Base-by-base conservation (phyloP, 2,113 vertebrate genomes). In the Callocephalon fimbriatum region DNA sequence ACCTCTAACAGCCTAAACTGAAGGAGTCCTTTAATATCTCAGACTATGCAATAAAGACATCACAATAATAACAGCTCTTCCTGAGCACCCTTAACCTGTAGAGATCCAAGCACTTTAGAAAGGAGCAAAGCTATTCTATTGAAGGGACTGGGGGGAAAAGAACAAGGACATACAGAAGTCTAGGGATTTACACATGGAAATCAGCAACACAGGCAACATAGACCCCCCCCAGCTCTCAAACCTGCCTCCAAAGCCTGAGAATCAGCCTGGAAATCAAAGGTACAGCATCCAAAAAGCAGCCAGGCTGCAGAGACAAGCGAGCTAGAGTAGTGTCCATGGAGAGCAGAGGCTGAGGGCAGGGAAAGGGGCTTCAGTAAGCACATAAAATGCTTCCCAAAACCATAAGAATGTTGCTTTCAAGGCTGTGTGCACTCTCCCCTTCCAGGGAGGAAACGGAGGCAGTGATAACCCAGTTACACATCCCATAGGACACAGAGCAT, bases 61-160 rank as follows among this genome's bases (percentile, higher is more conserved):
- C 85, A 91, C 93, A 96, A 96, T 93, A 93, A 92, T 91, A 96
- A 96, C 47, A 94, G 67, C 71, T 94, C 90, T 79, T 73, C 71
- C 59, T 80, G 92, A 94, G 95, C 94, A 94, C 88, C 92, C 92
- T 95, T 96, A 92, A 96, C 94, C 97, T 95, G 65, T 67, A 71
- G 72, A 22, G 88, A 95, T 95, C 78, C 94, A 96, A 82, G 92
- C 72, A 90, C 90, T 95, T 94, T 67, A 80, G 72, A 83, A 86
- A 92, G 90, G 68, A 94, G 59, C 65, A 92, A 94, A 97, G 90
- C 96, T 93, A 92, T 97, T 95, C 93, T 75, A 88, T 38, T 3
- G 45, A 81, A 48, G 83, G 92, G 95, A 86, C 72, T 40, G 79
- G 40, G 62, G 35, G 92, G 85, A 79, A 88, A 92, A 82, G 92